These are phyloP conservation scores for Cinclus cinclus DNA, from an alignment of 2,113 vertebrate species.

Conservation along the genomic window DNA sequence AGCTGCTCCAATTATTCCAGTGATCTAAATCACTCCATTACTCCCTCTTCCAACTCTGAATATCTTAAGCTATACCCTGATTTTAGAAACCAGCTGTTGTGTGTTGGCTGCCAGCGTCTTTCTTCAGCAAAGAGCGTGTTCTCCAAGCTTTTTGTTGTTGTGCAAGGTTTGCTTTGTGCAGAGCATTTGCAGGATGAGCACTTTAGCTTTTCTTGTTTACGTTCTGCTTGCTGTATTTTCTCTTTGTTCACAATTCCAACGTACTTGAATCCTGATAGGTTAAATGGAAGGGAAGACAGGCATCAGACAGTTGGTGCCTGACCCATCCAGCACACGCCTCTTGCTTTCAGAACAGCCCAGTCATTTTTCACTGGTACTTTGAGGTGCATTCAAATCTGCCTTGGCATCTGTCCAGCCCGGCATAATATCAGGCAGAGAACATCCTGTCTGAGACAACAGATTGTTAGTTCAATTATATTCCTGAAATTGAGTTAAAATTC, in stretches of 20 bases:
- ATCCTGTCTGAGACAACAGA: constrained; percentile 59
- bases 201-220: constrained; percentile 10
- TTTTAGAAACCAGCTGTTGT: constrained; percentile 35
- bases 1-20: not conserved
- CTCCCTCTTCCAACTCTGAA: not conserved
- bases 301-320: not conserved
- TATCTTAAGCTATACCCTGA: not conserved
- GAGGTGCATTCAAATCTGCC: constrained; percentile 45
- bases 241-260: constrained; percentile 16
- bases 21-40: not conserved
- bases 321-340: not conserved
- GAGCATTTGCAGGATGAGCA: not conserved
- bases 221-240: constrained; percentile 20
- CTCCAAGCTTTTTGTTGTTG: not conserved
- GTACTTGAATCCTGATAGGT: constrained; percentile 7
- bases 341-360: constrained; percentile 34
- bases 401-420: constrained; percentile 47
- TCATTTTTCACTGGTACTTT: constrained; percentile 41
- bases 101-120: not conserved
- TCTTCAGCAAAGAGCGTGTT: not conserved
- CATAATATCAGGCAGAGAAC: constrained; percentile 50
- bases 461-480: constrained; percentile 61
- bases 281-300: constrained; percentile 23
- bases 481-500: constrained; percentile 67
- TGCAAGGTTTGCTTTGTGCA: constrained; percentile 6